phyloP scores from a whole-genome alignment of 2,888 invertebrate genomes.

The Dolichopus griseipennis region DNA sequence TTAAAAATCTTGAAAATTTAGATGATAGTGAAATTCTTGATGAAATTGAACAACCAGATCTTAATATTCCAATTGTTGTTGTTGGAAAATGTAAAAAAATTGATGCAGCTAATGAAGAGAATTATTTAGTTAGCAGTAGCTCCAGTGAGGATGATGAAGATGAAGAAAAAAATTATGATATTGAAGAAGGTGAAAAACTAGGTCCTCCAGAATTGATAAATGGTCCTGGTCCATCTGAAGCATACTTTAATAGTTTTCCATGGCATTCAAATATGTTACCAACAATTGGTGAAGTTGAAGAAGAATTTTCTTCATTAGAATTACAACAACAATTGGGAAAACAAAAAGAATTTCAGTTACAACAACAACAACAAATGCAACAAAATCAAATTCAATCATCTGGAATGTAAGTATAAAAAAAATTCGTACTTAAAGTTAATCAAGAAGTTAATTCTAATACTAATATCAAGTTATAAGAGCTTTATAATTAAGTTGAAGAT shows the following conservation, averaged over 20 bases:
- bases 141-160: constrained; percentile 29
- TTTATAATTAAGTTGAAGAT: no score
- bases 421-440: no score
- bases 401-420: no score
- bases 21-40: constrained; percentile 16
- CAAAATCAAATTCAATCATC: not conserved
- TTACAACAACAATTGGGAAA: constrained; percentile 23
- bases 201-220: constrained; percentile 42
- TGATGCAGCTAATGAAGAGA: constrained; percentile 23
- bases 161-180: constrained; percentile 36
- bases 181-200: constrained; percentile 42
- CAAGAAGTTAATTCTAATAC: no score
- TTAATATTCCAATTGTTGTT: constrained; percentile 14
- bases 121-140: constrained; percentile 22
- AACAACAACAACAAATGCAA: not conserved
- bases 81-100: constrained; percentile 40
- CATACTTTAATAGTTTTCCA: constrained; percentile 40
- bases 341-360: not conserved
- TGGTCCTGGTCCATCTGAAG: constrained; percentile 42
- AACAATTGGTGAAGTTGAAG: constrained; percentile 43
- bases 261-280: constrained; percentile 44
- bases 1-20: not conserved
- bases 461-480: no score
- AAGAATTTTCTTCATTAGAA: constrained; percentile 42
- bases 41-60: not conserved